These are phyloP conservation scores for Graptemys geographica DNA, from an alignment of 2,797 vertebrate genomes.

Conservation along the genomic window DNA sequence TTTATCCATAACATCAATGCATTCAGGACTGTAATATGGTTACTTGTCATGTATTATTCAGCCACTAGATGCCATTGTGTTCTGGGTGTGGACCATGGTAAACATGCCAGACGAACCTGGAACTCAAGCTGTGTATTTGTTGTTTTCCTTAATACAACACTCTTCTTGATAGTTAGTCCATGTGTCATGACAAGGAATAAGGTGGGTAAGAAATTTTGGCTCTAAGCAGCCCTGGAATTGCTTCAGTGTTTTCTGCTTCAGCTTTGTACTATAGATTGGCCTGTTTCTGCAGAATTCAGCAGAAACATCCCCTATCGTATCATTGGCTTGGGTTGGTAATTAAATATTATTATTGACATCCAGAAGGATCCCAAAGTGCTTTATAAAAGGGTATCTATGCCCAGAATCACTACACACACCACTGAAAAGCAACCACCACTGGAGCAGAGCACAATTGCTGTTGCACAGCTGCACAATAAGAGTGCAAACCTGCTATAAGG, in stretches of 20 bases:
- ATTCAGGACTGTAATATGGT: neutral
- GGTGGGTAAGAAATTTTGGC: neutral
- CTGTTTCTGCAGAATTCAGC: neutral
- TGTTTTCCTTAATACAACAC: neutral
- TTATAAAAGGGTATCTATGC: neutral
- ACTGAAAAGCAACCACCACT: neutral
- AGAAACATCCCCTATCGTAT: neutral
- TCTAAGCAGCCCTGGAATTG: neutral
- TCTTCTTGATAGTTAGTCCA: neutral
- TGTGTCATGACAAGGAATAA: neutral
- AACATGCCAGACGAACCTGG: neutral
- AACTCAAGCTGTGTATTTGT: neutral
- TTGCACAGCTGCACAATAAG: neutral
- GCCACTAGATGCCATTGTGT: neutral
- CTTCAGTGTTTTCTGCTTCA: neutral
- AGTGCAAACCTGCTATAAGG: neutral
- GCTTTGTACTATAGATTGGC: neutral
- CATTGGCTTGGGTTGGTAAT: neutral
- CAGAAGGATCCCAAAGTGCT: neutral
- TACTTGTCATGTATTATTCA: neutral
- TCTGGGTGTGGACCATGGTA: neutral
- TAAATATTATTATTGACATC: neutral
- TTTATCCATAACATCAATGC: neutral
- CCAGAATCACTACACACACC: neutral
- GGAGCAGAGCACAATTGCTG: neutral